Evolutionary conservation across 1,140 invertebrate genomes (phyloP), one percentile per base, ranked within the genome.

Genomic region (Halyomorpha halys): DNA sequence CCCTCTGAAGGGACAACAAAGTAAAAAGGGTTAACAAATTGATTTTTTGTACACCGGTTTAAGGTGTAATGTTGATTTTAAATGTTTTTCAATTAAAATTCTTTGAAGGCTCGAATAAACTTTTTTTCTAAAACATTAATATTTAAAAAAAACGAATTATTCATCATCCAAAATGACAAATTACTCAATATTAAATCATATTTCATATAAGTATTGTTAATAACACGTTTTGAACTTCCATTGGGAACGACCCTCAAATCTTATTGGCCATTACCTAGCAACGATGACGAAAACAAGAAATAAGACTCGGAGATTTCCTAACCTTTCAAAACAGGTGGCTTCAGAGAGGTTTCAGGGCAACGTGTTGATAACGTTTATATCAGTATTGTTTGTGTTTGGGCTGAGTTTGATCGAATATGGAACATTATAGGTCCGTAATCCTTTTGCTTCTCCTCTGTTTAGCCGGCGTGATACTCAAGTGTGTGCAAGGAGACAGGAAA

Each of bases 291-390:
- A 18, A 49, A 18, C n/a, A 56, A 56, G 23, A 15, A 19, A 16
- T 23, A 2, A 21, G 4, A 3, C 3, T 3, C 8, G 3, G 21
- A 5, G 34, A 39, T 23, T 25, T 56, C 53, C 19, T 56, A 56
- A 56, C 53, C 53, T 56, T 56, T 23, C 18, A 56, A 16, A 16
- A 25, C 47, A 56, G 23, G 53, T 16, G 15, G 23, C 53, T 8
- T 5, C 3, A 13, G 23, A 16, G 53, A 56, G 53, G 53, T 56
- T 56, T 56, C 23, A 56, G 15, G 18, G 15, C 53, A 56, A 56
- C 53, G 53, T 56, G 53, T 23, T 56, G 53, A 56, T 56, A 56
- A 56, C 19, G 14, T 56, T 15, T 56, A 56, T 23, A 21, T 56
- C 23, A 6, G 19, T 15, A 56, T 39, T 39, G 34, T 39, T 39